A percentile compares a stretch with the other conserved stretches of the same genome.
These are phyloP conservation scores for Tribolium castaneum DNA, from an alignment of 1,140 invertebrate species.

Conservation along the genomic window DNA sequence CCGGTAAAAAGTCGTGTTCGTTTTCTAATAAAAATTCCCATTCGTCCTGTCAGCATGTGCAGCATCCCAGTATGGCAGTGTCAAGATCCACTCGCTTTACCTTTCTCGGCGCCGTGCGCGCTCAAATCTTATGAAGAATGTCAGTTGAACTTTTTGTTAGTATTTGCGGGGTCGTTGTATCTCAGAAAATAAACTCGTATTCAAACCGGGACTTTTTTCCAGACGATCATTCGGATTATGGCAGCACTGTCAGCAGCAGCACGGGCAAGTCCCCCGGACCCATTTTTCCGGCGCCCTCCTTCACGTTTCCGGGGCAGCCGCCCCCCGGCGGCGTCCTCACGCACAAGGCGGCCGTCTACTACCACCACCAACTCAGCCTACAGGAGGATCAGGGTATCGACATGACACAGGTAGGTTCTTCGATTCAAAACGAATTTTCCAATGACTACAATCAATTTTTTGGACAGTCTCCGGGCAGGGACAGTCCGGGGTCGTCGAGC, in stretches of 20 bases:
- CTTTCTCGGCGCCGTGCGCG: slow-evolving; percentile 38
- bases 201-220: slow-evolving; percentile 30
- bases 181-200: neutral
- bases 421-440: neutral
- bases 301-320: slow-evolving; percentile 67
- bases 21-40: slow-evolving; percentile 40
- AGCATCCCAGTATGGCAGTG: slow-evolving; percentile 37
- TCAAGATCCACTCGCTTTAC: slow-evolving; percentile 36
- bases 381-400: slow-evolving; percentile 80
- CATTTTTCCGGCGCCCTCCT: slow-evolving; percentile 65
- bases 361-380: slow-evolving; percentile 79
- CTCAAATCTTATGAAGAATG: slow-evolving; percentile 39
- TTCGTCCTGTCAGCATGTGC: slow-evolving; percentile 38
- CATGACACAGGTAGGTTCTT: slow-evolving; percentile 72
- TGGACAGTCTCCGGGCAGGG: slow-evolving; percentile 83
- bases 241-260: slow-evolving; percentile 69
- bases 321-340: slow-evolving; percentile 70
- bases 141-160: slow-evolving; percentile 39
- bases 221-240: slow-evolving; percentile 74
- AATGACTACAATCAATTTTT: neutral
- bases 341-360: slow-evolving; percentile 77
- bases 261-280: slow-evolving; percentile 70
- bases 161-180: slow-evolving; percentile 38
- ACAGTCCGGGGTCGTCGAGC: slow-evolving; percentile 89
- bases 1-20: slow-evolving; percentile 21